phyloP scores from a whole-genome alignment of 2,797 vertebrate species.

The Fistularia tabacaria region DNA sequence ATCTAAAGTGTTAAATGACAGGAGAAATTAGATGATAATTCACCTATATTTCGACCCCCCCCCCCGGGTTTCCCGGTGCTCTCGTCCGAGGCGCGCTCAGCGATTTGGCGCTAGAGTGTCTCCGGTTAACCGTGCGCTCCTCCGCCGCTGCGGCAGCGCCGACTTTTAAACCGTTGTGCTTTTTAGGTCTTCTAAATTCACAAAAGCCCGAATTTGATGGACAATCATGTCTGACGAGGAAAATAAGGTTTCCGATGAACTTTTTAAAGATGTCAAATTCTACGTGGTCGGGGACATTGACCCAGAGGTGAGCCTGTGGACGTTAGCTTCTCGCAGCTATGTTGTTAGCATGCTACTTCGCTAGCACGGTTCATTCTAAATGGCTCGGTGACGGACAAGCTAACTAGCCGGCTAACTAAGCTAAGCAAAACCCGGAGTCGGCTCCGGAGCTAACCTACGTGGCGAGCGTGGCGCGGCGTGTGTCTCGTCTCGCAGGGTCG shows the following conservation, averaged over 20 bases:
- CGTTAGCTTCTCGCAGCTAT: conserved; percentile 50
- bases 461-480: not conserved
- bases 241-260: conserved; percentile 81
- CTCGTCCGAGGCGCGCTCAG: conserved; percentile 63
- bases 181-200: not conserved
- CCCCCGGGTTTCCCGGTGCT: conserved; percentile 19
- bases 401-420: conserved; percentile 31
- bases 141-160: not conserved
- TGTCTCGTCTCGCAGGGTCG: not conserved
- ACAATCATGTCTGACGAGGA: conserved; percentile 79
- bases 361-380: conserved; percentile 29
- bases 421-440: conserved; percentile 7
- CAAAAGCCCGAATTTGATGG: conserved; percentile 24
- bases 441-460: not conserved
- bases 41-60: not conserved
- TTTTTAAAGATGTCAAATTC: conserved; percentile 97
- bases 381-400: conserved; percentile 18
- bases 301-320: conserved; percentile 80
- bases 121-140: conserved; percentile 25
- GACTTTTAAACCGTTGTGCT: conserved; percentile 1
- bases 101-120: conserved; percentile 72
- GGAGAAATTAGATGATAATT: no score
- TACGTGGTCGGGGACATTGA: conserved; percentile 96
- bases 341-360: conserved; percentile 43
- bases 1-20: not conserved